Conservation (phyloP, 2,113 vertebrate genomes). For the Urocitellus parryii region DNA sequence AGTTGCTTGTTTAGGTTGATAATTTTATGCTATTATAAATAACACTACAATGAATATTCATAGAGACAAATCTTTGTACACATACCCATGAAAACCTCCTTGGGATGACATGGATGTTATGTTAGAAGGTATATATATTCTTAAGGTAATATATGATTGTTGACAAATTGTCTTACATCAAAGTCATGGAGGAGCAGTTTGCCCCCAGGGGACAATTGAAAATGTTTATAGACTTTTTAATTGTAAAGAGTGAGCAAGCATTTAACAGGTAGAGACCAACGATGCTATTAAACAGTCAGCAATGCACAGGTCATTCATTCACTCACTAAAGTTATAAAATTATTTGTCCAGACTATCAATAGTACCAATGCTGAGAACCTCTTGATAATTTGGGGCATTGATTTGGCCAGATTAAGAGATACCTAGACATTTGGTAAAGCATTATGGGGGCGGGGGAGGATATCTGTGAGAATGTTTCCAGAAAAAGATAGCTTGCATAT, state of each 20-base stretch:
- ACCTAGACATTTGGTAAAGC: not conserved
- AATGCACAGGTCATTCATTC: not conserved
- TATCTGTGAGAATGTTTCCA: not conserved
- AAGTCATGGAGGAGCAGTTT: not conserved
- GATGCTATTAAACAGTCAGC: not conserved
- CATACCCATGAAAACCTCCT: conserved; percentile 6
- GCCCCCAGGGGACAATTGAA: not conserved
- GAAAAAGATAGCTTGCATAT: not conserved
- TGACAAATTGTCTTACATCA: not conserved
- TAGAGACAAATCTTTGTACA: conserved; percentile 34
- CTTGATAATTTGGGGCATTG: not conserved
- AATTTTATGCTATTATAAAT: conserved; percentile 52
- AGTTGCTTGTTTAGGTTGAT: conserved; percentile 36
- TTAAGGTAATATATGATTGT: not conserved
- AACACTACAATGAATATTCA: conserved; percentile 35
- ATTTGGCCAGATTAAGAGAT: not conserved
- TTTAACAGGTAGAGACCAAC: not conserved
- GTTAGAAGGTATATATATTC: conserved; percentile 29
- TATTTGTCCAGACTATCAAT: not conserved
- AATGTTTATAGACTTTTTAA: not conserved
- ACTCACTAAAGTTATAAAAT: not conserved
- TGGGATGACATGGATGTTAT: not conserved
- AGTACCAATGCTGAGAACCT: not conserved
- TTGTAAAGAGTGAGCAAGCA: not conserved
- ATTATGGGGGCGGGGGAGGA: not conserved